Evolutionary conservation across 2,113 vertebrate genomes (phyloP), one percentile per base, ranked within the genome.

Genomic region (Calonectris borealis): DNA sequence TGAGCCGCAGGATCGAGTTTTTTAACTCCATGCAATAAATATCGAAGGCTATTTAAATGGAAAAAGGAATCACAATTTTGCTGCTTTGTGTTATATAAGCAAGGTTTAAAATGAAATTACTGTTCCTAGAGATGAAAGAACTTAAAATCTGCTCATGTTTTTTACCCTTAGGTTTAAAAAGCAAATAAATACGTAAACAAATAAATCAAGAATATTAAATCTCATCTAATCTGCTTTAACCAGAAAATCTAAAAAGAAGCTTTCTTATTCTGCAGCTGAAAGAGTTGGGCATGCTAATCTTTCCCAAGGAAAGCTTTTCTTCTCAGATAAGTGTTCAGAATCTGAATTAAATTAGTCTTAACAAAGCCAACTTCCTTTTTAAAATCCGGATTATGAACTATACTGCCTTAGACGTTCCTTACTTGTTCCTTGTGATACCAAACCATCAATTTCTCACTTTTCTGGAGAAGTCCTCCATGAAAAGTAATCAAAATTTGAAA

Each of bases 131-230:
- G 94, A 97, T 73, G 90, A 86, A 95, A 91, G 87, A 86, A 94
- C 78, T 90, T 77, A 83, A 92, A 92, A 93, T 92, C 87, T 87
- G 79, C 75, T 94, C 4, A 2, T 51, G 78, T 27, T 90, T 96
- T 86, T 92, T 86, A 91, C 87, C 96, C 94, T 96, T 38, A 94
- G 96, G 94, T 96, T 96, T 90, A 93, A 90, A 96, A 96, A 91
- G 49, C 61, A 93, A 95, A 91, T 90, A 96, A 95, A 95, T 91
- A 82, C 3, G 14, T 97, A 96, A 97, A 96, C 96, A 97, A 95
- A 96, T 96, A 97, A 93, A 97, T 96, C 96, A 97, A 83, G 88
- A 93, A 90, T 93, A 96, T 96, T 93, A 93, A 96, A 93, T 94
- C 90, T 94, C 87, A 83, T 92, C 94, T 96, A 95, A 96, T 94